Evolutionary conservation across 1,140 invertebrate species (phyloP).

Genomic region (Octopus bimaculoides): DNA sequence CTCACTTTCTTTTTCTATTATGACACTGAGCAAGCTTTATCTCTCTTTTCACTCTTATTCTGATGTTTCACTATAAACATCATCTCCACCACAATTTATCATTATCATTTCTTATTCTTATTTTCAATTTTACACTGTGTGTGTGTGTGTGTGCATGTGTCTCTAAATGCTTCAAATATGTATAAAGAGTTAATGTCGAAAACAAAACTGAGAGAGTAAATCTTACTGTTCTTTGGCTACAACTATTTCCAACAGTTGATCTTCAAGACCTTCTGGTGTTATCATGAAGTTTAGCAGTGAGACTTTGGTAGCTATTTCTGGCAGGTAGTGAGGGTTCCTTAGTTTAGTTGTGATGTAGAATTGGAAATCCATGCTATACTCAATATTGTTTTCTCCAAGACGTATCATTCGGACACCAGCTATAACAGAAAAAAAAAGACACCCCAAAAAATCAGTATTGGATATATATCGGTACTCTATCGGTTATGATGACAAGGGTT

Average conservation of each 20-base stretch:
- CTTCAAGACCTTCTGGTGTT: constrained; percentile 58
- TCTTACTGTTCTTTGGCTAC: constrained; percentile 58
- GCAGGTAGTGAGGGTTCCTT: constrained; percentile 57
- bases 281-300: constrained; percentile 60
- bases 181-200: no score
- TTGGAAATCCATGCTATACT: constrained; percentile 56
- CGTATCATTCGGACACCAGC: constrained; percentile 58
- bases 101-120: no score
- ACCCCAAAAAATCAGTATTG: constrained; percentile 10
- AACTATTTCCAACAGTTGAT: constrained; percentile 59
- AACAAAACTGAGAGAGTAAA: no score
- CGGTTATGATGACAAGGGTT: no score
- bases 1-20: no score
- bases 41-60: no score
- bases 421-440: constrained; percentile 26
- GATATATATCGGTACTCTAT: no score
- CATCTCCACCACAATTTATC: no score
- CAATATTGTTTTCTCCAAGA: constrained; percentile 55
- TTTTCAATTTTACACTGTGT: no score
- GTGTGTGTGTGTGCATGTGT: background rate
- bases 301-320: constrained; percentile 58
- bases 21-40: no score
- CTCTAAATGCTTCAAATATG: no score
- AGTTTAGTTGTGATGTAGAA: constrained; percentile 59
- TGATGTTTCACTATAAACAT: no score